phyloP scores from a whole-genome alignment of 2,113 vertebrate genomes.

The Microcebus jonahi region DNA sequence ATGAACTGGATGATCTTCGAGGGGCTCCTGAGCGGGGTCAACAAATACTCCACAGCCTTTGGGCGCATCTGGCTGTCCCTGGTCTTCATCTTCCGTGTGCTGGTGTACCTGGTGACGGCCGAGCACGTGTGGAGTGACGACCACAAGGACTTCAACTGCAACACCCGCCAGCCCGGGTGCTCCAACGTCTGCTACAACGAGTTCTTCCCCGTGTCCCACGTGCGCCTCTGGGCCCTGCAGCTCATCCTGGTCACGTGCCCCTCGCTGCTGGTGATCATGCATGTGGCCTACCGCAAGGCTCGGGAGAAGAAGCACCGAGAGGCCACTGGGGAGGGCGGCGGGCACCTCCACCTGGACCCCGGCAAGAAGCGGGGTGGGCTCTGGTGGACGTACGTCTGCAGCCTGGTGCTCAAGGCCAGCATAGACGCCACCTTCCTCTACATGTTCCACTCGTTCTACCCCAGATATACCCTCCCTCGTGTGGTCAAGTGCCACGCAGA shows the following conservation, averaged over 20 bases:
- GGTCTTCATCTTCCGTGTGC: conserved; percentile 95
- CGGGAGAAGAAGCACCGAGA: conserved; percentile 85
- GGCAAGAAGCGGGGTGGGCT: conserved; percentile 95
- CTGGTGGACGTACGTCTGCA: conserved; percentile 97
- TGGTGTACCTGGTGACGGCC: conserved; percentile 95
- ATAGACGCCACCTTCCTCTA: conserved; percentile 92
- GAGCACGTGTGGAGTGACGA: conserved; percentile 96
- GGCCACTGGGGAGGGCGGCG: conserved; percentile 74
- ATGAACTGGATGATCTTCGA: conserved; percentile 97
- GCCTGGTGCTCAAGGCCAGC: conserved; percentile 91
- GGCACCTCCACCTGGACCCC: conserved; percentile 85
- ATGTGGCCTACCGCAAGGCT: conserved; percentile 94
- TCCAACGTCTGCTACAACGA: conserved; percentile 95
- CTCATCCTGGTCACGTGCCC: conserved; percentile 98
- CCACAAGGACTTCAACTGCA: conserved; percentile 96
- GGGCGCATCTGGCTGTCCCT: conserved; percentile 96
- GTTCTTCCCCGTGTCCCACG: conserved; percentile 96
- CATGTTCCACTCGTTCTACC: conserved; percentile 91
- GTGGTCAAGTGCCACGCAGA: conserved; percentile 90
- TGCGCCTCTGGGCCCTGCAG: conserved; percentile 98
- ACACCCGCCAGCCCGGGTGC: conserved; percentile 95
- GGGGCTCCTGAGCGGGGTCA: conserved; percentile 92
- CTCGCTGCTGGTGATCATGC: conserved; percentile 95
- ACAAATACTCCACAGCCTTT: conserved; percentile 96
- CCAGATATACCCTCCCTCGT: conserved; percentile 90